Evolutionary conservation across 2,888 invertebrate genomes (phyloP).

Genomic region (Cistogaster globosa): DNA sequence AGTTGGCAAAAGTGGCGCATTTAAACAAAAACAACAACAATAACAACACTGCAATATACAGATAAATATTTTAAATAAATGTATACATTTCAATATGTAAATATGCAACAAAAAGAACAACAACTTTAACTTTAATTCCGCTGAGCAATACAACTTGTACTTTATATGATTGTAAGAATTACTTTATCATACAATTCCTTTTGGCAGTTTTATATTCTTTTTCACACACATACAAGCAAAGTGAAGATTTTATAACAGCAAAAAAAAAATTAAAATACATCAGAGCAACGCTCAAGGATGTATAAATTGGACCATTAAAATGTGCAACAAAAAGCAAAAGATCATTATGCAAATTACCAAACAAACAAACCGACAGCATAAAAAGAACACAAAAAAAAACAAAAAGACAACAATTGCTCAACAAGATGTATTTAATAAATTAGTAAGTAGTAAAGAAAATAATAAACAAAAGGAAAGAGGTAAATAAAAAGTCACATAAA

Average conservation of each 20-base stretch:
- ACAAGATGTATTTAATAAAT: constrained; percentile 69
- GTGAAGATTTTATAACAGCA: constrained; percentile 2
- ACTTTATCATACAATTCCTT: constrained; percentile 36
- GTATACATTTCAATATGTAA: constrained; percentile 48
- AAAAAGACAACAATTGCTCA: background rate
- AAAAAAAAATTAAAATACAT: constrained; percentile 6
- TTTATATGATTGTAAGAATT: constrained; percentile 34
- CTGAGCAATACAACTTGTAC: constrained; percentile 25
- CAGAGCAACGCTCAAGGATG: constrained; percentile 55
- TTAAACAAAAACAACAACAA: background rate
- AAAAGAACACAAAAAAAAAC: constrained; percentile 1
- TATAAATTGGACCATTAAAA: constrained; percentile 70
- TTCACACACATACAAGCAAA: background rate
- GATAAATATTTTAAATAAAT: constrained; percentile 13
- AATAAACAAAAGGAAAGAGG: constrained; percentile 22
- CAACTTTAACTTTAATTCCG: constrained; percentile 44
- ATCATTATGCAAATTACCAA: constrained; percentile 48
- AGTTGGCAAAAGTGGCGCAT: constrained; percentile 28
- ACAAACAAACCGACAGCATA: constrained; percentile 28
- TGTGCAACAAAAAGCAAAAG: constrained; percentile 46
- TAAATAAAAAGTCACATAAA: constrained; percentile 32
- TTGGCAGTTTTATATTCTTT: background rate
- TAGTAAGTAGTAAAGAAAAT: constrained; percentile 49
- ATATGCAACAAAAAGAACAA: constrained; percentile 34
- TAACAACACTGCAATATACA: background rate